Conservation (phyloP, 2,797 vertebrate genomes). For the Margarornis squamiger region DNA sequence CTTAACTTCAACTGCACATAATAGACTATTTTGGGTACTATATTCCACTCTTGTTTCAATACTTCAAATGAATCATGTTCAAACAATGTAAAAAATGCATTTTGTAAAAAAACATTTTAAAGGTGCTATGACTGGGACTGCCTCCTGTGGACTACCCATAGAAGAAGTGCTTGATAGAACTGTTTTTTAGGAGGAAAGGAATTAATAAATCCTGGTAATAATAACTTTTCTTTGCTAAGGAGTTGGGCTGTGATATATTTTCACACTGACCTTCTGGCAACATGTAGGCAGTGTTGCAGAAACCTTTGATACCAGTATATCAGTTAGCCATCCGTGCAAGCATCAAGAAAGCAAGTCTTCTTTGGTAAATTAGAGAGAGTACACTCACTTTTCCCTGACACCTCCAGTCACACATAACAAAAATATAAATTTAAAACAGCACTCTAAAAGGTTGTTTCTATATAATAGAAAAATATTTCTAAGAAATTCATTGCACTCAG, state of each 20-base stretch:
- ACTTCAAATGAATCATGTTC: not conserved
- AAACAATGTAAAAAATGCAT: not conserved
- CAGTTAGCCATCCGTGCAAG: not conserved
- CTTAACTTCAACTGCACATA: not conserved
- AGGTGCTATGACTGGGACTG: not conserved
- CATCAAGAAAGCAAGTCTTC: constrained; percentile 22
- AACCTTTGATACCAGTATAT: constrained; percentile 38
- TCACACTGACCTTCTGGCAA: constrained; percentile 14
- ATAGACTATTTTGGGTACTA: not conserved
- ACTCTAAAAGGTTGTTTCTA: not conserved
- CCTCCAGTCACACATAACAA: not conserved
- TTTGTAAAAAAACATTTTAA: not conserved
- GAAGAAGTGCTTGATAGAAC: not conserved
- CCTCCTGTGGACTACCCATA: not conserved
- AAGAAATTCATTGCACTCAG: not conserved
- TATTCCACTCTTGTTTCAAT: not conserved
- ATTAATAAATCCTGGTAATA: constrained; percentile 8
- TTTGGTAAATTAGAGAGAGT: not conserved
- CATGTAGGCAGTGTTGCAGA: constrained; percentile 17
- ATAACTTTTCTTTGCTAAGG: not conserved
- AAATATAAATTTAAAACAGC: not conserved
- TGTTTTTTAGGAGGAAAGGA: not conserved
- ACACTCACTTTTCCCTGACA: not conserved
- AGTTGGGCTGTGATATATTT: not conserved
- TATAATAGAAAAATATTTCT: not conserved